phyloP scores from a whole-genome alignment of 1,140 invertebrate genomes.

The Phymorhynchus buccinoides region DNA sequence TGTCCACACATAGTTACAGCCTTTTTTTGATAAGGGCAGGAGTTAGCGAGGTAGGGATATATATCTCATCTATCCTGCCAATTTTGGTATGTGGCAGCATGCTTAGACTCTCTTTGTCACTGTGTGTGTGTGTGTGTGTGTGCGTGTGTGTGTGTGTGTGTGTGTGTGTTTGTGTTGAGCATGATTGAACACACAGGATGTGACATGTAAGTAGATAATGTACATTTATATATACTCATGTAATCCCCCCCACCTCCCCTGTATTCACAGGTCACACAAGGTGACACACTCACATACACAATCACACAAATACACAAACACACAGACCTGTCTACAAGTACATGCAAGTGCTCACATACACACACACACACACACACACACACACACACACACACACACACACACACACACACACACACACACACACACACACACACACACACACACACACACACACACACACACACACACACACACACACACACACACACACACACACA shows the following conservation, averaged over 20 bases:
- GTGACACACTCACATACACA: too few species aligned
- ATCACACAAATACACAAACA: too few species aligned
- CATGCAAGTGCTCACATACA: neutral
- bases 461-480: neutral
- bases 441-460: slow-evolving; percentile 4
- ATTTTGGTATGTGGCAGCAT: neutral
- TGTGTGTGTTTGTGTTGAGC: neutral
- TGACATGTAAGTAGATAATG: too few species aligned
- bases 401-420: neutral
- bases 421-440: neutral
- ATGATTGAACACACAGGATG: neutral
- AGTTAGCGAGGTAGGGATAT: neutral
- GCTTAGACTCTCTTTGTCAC: neutral
- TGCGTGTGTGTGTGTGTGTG: neutral
- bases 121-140: slow-evolving; percentile 12
- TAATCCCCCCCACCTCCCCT: too few species aligned
- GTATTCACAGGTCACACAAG: too few species aligned
- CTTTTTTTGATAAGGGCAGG: neutral
- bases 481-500: too few species aligned
- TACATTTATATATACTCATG: too few species aligned
- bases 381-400: neutral
- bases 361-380: neutral
- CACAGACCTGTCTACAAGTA: neutral
- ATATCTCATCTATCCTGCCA: neutral
- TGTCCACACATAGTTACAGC: neutral